Percentiles rank a stretch among this genome's conserved stretches.
Evolutionary conservation across 2,113 vertebrate species (phyloP).

Genomic region (Forbesichthys papilliferus): DNA sequence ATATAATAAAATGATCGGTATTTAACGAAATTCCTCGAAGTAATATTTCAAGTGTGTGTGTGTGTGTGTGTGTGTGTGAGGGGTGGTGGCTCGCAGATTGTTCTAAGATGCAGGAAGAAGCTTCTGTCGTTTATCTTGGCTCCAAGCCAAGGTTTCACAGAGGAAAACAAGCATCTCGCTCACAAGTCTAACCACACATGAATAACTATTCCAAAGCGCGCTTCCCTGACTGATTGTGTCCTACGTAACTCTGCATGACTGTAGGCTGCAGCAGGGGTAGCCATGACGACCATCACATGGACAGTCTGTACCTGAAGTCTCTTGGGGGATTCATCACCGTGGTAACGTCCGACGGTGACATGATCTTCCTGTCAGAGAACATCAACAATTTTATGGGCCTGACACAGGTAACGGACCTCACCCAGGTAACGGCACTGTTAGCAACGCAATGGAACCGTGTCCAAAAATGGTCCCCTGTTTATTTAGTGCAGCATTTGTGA

Average conservation of each 20-base stretch:
- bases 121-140: conserved; percentile 69
- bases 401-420: conserved; percentile 82
- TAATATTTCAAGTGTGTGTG: conserved; percentile 11
- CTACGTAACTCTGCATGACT: conserved; percentile 26
- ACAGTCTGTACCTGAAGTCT: conserved; percentile 89
- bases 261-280: conserved; percentile 21
- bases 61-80: conserved; percentile 4
- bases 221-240: no score
- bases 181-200: not conserved
- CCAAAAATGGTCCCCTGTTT: no score
- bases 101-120: conserved; percentile 67
- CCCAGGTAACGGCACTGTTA: no score
- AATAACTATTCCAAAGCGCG: no score
- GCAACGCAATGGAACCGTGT: no score
- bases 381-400: conserved; percentile 98
- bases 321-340: conserved; percentile 96
- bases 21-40: no score
- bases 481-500: no score
- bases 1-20: no score
- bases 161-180: conserved; percentile 45
- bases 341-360: conserved; percentile 97
- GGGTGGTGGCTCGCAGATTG: conserved; percentile 37
- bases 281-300: conserved; percentile 65
- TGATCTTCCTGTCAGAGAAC: conserved; percentile 97
- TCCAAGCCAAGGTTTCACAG: conserved; percentile 46